A percentile compares a stretch with the other conserved stretches of the same genome.
Evolutionary conservation across 2,113 vertebrate genomes (phyloP).

Genomic region (Ptyas mucosa): DNA sequence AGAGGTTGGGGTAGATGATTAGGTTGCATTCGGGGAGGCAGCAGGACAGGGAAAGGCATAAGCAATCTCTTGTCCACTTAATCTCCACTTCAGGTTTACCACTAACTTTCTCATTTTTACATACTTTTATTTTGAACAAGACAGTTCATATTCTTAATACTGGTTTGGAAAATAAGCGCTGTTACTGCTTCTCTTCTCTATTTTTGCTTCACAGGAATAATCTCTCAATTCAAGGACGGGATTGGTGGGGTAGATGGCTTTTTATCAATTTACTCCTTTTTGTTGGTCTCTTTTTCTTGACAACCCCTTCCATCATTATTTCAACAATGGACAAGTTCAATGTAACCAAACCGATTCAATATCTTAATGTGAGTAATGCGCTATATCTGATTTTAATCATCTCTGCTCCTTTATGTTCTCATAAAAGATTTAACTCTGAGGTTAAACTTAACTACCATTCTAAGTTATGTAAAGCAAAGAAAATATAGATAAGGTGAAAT

Average conservation of each 20-base stretch:
- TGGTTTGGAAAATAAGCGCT: background rate
- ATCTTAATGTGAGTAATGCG: slow-evolving; percentile 83
- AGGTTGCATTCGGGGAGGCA: background rate
- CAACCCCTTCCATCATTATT: slow-evolving; percentile 92
- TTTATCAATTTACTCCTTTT: slow-evolving; percentile 82
- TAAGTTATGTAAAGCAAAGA: background rate
- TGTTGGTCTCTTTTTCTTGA: slow-evolving; percentile 90
- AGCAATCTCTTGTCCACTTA: background rate
- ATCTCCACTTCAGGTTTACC: background rate
- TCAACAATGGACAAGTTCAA: slow-evolving; percentile 92
- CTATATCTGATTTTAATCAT: background rate
- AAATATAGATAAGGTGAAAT: background rate
- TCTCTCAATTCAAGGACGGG: slow-evolving; percentile 78
- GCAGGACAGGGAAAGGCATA: background rate
- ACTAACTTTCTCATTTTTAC: background rate
- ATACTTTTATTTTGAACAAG: background rate
- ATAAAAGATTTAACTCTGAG: background rate
- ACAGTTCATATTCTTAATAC: background rate
- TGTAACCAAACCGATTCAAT: slow-evolving; percentile 88
- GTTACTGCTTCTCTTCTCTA: background rate
- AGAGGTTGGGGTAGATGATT: background rate
- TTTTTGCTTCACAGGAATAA: slow-evolving; percentile 77
- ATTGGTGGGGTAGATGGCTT: slow-evolving; percentile 84
- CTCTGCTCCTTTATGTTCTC: background rate
- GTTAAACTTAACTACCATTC: background rate